Base-by-base conservation (phyloP, 2,113 vertebrate species). In the Mirza zaza region DNA sequence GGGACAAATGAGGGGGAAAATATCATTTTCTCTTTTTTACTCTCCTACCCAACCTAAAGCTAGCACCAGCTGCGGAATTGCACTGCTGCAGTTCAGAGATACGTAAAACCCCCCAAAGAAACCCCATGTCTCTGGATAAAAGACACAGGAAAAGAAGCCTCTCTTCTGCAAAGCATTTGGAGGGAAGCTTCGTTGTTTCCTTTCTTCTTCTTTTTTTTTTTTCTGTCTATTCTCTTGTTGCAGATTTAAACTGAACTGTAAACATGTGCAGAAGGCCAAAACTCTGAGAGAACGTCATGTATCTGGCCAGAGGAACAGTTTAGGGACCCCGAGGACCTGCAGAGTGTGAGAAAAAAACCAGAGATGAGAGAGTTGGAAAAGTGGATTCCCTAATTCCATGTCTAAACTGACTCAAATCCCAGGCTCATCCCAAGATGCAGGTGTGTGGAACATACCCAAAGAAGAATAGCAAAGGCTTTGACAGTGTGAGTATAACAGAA, bases 231-330 rank as follows among this genome's bases (percentile, higher is more conserved):
- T 87, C 3, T 92, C n/a, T 95, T 93, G n/a, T 13, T 48, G 3
- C 17, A 42, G 2, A 20, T 48, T 80, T 5, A 87, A 21, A 52
- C 15, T 50, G 65, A 97, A 79, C 17, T 87, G 25, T 20, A 73
- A 92, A 91, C 42, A 63, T 50, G 14, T 94, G 20, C n/a, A 93
- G 77, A n/a, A 71, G 45, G 59, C 45, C 71, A 42, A 83, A 95
- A 71, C 10, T 85, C 14, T 63, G 20, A 92, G 80, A 29, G 13
- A 88, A 86, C 21, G 55, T 21, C 36, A 17, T 63, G 68, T 45
- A 65, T 95, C 21, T 84, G 45, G 23, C 45, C 52, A 83, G 52
- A 80, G 68, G 1, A 76, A 55, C 17, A 89, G 18, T 73, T 39
- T 73, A 55, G 23, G 0, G 6, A 2, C 2, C 17, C 34, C 29